Evolutionary conservation across 2,797 vertebrate species (phyloP).

Genomic region (Catamblyrhynchus diadema): DNA sequence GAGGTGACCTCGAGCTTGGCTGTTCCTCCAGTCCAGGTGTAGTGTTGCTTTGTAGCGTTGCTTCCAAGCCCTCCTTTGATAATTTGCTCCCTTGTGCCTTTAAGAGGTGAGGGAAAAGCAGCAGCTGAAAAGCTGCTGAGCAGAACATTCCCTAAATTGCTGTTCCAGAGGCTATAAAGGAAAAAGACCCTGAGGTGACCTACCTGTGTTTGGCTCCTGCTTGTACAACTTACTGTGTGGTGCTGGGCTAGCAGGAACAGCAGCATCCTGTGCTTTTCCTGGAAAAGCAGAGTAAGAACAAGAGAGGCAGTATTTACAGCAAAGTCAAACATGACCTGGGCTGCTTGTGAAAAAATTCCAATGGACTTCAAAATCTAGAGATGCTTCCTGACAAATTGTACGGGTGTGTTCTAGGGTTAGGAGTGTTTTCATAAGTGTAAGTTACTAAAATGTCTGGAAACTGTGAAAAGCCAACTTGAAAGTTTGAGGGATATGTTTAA

Average conservation of each 20-base stretch:
- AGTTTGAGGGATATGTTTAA: background rate
- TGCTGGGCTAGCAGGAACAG: background rate
- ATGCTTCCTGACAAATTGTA: background rate
- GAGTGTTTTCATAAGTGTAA: background rate
- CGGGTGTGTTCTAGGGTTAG: background rate
- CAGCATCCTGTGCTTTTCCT: rapidly evolving
- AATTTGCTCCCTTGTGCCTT: background rate
- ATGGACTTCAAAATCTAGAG: background rate
- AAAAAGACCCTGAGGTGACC: background rate
- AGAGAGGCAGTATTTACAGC: background rate
- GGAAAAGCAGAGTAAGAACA: background rate
- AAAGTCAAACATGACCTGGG: background rate
- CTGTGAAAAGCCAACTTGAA: background rate
- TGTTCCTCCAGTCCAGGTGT: background rate
- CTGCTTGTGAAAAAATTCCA: background rate
- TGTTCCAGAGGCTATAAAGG: background rate
- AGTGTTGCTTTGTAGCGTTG: background rate
- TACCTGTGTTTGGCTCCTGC: background rate
- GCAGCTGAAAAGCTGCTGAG: slow-evolving; percentile 1
- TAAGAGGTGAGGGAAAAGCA: background rate
- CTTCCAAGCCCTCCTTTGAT: background rate
- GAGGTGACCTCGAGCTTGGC: background rate
- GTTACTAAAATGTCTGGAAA: background rate
- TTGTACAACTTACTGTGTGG: background rate
- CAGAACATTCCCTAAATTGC: background rate